Base-by-base conservation (phyloP, 2,113 vertebrate genomes). In the Dendropsophus ebraccatus region DNA sequence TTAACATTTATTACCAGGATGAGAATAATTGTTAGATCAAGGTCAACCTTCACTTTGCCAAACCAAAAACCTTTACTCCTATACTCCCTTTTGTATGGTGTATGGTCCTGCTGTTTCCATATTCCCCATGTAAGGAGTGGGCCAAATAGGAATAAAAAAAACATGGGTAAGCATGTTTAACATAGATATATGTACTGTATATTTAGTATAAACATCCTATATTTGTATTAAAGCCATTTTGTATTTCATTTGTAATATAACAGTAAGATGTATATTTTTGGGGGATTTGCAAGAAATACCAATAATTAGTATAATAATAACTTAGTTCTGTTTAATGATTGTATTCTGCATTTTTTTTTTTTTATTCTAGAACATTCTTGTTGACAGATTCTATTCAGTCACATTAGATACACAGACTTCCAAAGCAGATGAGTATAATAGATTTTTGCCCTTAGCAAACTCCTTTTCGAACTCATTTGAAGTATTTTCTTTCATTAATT, bases 401-500 rank as follows among this genome's bases (percentile, higher is more conserved):
- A 58, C 30, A 67, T 16, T 32, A 67, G 25, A 67, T 32, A 17
- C 13, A 32, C 13, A 67, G 25, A 17, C 62, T 67, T 67, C 62
- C 13, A 67, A 11, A 67, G 13, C 28, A 67, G 62, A 67, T 32
- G 28, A 67, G 30, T 67, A 32, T 67, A 67, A 67, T 32, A 32
- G 25, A 32, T 67, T 30, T 67, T 32, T 30, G 28, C 62, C 62
- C n/a, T 32, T 16, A 67, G 62, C 28, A 67, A 67, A 32, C 28
- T 67, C 12, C 13, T 67, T 28, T 32, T 30, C 62, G 32, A 67
- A 67, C 62, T 17, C 62, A 32, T 67, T 14, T 67, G 28, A 67
- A 67, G 14, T 67, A 32, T 67, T 67, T 17, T 67, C 5, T 67
- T 67, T 67, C 62, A 67, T 67, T 67, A 67, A 67, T 32, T 67